Evolutionary conservation across 1,140 invertebrate genomes (phyloP), one percentile per base, ranked within the genome.

Genomic region (Mercenaria mercenaria): DNA sequence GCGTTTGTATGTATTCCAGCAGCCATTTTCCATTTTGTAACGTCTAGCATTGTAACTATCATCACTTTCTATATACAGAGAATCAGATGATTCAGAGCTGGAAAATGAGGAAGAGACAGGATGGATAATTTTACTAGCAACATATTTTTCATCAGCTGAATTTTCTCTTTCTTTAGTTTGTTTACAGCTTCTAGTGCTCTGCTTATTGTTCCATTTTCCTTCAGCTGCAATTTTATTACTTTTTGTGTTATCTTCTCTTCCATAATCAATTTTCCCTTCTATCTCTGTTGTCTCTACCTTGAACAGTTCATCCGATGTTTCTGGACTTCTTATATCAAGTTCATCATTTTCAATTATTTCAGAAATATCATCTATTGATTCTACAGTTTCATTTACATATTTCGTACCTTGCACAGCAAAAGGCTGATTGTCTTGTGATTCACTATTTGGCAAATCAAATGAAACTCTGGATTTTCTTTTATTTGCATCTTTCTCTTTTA

Each of bases 11-110:
- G 11, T 64, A 18, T 37, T 41, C 52, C 52, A 59, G 1, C 29
- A 20, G 0, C 26, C 50, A 26, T 52, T n/a, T 43, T 87, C 85
- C 72, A 87, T 64, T 64, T 37, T 87, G 32, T 87, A 87, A 26
- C 85, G 50, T 67, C 85, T 87, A 11, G 37, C 74, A 87, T 87
- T 87, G 26, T 87, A 87, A 47, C 85, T 87, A 39, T 87, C 74
- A 87, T 87, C 85, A 23, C 56, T 87, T 79, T 87, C 85, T 29
- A 87, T 87, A n/a, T 76, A 64, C 6, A 87, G 59, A 64, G 85
- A 87, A 32, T 87, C 85, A n/a, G 61, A 69, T 29, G 82, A 85
- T 18, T 72, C 43, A 67, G 64, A n/a, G 37, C 34, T 72, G 29
- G 67, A 85, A 13, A 85, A 6, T 69, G 61, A 59, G 34, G 56